Base-by-base conservation (phyloP, 2,797 vertebrate species). In the Mormyrops boulengeri region DNA sequence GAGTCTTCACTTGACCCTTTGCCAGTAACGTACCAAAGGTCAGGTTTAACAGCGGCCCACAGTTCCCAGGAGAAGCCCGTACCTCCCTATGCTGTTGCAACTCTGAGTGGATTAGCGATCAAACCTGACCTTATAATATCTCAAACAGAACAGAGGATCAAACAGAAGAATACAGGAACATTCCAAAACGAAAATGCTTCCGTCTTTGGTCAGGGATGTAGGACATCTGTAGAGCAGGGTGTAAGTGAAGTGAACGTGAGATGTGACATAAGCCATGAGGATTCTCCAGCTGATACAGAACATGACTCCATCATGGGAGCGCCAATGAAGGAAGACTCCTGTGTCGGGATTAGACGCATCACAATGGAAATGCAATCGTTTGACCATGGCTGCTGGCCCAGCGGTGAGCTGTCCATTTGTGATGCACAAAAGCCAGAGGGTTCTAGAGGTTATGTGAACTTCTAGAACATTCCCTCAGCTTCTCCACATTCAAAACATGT, bases 21-120 rank as follows among this genome's bases (percentile, higher is more conserved):
- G 85, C 91, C 82, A 91, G 91, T 91, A 93, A 92, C 38, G 53
- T 88, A 62, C 84, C 57, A 91, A 90, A 92, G 90, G 88, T 92
- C 90, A 89, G 90, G 89, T 88, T 88, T 90, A 60, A 90, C 14
- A 30, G 50, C 9, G 19, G 49, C 53, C 34, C 77, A 84, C 14
- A 69, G 1, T 77, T 5, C 34, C 34, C 4, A 7, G 30, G 11
- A 17, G 30, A 38, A 41, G 69, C 30, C 30, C 34, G 3, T 1
- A 47, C 19, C 2, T 82, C 17, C 41, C 41, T 22, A 8, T 22
- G 34, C 19, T 69, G 22, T 4, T 3, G 34, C 3, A 62, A 34
- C 53, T 88, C 73, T 38, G 57, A 55, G n/a, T 49, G 53, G 73
- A 90, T 52, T 82, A 66, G 26, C 60, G 8, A 53, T 88, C 34